Evolutionary conservation across 1,140 invertebrate genomes (phyloP).

Genomic region (Dendrolimus kikuchii): DNA sequence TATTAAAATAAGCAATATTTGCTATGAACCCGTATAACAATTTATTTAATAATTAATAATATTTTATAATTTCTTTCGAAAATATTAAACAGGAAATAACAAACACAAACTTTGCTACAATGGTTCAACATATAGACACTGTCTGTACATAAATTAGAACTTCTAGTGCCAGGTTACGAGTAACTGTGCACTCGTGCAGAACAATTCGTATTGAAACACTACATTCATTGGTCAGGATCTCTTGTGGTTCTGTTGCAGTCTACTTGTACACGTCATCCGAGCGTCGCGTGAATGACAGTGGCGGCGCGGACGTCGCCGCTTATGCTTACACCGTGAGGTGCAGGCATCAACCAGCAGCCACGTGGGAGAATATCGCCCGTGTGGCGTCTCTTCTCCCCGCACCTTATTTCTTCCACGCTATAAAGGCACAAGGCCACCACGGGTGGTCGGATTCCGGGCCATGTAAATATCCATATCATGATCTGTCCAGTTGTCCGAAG

Average conservation of each 20-base stretch:
- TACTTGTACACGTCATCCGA: constrained; percentile 15
- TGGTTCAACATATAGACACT: neutral
- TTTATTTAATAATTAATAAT: neutral
- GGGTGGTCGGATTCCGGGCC: constrained; percentile 89
- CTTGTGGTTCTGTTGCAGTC: constrained; percentile 7
- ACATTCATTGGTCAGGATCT: constrained; percentile 4
- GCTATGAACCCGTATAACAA: no score
- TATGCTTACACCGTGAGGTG: constrained; percentile 35
- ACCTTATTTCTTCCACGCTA: constrained; percentile 66
- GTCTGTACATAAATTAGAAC: constrained; percentile 9
- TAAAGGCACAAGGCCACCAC: constrained; percentile 87
- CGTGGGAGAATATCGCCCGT: constrained; percentile 28
- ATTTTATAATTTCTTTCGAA: constrained; percentile 1
- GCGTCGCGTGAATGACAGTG: constrained; percentile 23
- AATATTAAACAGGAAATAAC: constrained; percentile 1
- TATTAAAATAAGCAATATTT: no score
- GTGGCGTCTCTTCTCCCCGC: constrained; percentile 23
- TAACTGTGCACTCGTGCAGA: no score
- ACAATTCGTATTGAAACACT: no score
- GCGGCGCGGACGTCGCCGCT: constrained; percentile 19
- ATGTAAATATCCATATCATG: constrained; percentile 97
- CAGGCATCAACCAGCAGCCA: constrained; percentile 15
- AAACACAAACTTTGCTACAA: constrained; percentile 1
- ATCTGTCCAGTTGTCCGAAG: constrained; percentile 94
- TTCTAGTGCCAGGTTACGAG: constrained; percentile 8